phyloP scores from a whole-genome alignment of 2,888 invertebrate species.

The Argyresthia goedartella region DNA sequence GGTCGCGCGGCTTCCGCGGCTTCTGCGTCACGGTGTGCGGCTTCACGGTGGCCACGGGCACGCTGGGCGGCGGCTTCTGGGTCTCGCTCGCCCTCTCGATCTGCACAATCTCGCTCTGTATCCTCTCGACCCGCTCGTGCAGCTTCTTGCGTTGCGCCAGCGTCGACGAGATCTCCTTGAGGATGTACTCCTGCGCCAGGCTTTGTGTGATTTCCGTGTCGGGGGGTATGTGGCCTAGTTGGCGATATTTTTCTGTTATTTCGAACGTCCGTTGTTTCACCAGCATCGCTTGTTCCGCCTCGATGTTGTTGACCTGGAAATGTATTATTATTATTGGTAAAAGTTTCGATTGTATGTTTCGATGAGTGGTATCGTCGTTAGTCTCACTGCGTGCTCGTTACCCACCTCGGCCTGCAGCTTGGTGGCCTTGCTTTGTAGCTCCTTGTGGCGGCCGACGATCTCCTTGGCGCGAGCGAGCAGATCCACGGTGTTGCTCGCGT shows the following conservation, averaged over 20 bases:
- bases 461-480: constrained; percentile 89
- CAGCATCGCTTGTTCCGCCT: constrained; percentile 81
- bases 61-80: constrained; percentile 56
- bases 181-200: constrained; percentile 83
- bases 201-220: constrained; percentile 74
- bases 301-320: constrained; percentile 74
- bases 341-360: not conserved
- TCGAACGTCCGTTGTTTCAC: constrained; percentile 81
- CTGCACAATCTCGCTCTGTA: constrained; percentile 80
- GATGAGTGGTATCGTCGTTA: too few relatives aligned
- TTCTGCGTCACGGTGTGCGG: constrained; percentile 55
- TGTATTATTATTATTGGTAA: too few relatives aligned
- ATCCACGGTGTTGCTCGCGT: constrained; percentile 88
- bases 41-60: constrained; percentile 56
- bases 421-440: constrained; percentile 89
- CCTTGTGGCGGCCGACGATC: constrained; percentile 93
- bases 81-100: constrained; percentile 81
- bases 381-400: too few relatives aligned
- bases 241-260: constrained; percentile 78
- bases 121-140: constrained; percentile 75
- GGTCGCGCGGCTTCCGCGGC: constrained; percentile 77
- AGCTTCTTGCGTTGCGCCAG: constrained; percentile 87
- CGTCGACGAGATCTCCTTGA: constrained; percentile 89
- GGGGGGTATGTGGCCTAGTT: constrained; percentile 64
- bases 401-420: constrained; percentile 87